phyloP scores from a whole-genome alignment of 2,113 vertebrate species.

The Pangasianodon gigas region DNA sequence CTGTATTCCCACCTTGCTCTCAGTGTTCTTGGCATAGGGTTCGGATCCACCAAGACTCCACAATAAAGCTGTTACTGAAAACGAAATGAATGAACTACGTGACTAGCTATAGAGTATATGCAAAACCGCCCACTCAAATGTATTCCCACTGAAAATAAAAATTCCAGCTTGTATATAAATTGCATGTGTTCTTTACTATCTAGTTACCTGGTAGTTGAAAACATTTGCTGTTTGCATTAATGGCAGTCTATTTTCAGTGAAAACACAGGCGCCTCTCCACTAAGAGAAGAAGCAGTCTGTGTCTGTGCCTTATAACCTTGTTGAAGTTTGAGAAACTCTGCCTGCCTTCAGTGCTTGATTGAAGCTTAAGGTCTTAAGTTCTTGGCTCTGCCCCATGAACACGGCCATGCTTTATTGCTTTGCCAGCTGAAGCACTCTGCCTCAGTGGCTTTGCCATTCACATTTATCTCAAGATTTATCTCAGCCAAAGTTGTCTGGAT shows the following conservation, averaged over 20 bases:
- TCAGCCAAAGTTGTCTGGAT: not conserved
- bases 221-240: not conserved
- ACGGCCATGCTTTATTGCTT: not conserved
- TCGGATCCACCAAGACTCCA: not conserved
- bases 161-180: not conserved
- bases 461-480: conserved; percentile 33
- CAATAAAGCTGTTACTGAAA: not conserved
- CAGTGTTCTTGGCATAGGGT: not conserved
- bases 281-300: not conserved
- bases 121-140: not conserved
- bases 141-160: not conserved
- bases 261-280: not conserved
- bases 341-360: not conserved
- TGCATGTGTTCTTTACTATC: not conserved
- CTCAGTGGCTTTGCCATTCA: conserved; percentile 21
- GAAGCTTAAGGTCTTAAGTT: not conserved
- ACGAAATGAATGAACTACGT: not conserved
- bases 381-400: not conserved
- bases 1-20: not conserved
- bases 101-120: not conserved
- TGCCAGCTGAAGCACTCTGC: conserved; percentile 7
- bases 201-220: not conserved
- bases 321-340: not conserved
- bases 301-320: not conserved
- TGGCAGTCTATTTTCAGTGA: not conserved